phyloP scores from a whole-genome alignment of 1,140 invertebrate species.

The Drosophila tani region DNA sequence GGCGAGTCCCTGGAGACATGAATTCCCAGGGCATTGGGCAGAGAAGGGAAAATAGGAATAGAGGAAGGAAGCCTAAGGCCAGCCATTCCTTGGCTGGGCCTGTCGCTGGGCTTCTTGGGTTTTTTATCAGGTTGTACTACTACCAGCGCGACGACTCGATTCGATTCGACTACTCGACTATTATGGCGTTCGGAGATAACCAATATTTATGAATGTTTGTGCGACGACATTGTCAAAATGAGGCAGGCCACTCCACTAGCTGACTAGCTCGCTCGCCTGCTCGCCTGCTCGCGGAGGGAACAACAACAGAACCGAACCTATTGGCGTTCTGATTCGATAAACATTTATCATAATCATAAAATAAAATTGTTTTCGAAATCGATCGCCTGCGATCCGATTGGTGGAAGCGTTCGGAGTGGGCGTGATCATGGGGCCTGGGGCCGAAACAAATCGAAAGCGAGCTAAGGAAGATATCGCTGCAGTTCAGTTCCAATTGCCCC shows the following conservation, averaged over 20 bases:
- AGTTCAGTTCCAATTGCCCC: constrained; percentile 28
- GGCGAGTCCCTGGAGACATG: constrained; percentile 22
- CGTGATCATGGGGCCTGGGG: constrained; percentile 44
- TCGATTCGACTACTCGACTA: constrained; percentile 64
- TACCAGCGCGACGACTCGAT: constrained; percentile 40
- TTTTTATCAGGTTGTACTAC: constrained; percentile 63
- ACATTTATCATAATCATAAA: constrained; percentile 84
- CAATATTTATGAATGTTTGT: constrained; percentile 73
- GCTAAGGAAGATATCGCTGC: constrained; percentile 40
- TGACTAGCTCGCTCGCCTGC: neutral
- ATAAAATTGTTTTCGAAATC: constrained; percentile 69
- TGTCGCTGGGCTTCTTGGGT: constrained; percentile 40
- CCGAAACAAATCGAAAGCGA: constrained; percentile 31
- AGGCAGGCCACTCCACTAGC: constrained; percentile 64
- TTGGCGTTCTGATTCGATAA: constrained; percentile 84
- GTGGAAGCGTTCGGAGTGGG: constrained; percentile 58
- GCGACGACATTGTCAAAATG: constrained; percentile 71
- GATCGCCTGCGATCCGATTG: constrained; percentile 78
- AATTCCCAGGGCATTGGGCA: neutral
- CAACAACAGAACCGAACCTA: constrained; percentile 55
- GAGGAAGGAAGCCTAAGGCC: constrained; percentile 10
- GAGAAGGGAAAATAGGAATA: neutral
- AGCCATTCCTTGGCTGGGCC: constrained; percentile 14
- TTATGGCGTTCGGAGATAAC: constrained; percentile 79
- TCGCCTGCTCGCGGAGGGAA: constrained; percentile 15